Conservation (phyloP, 1,140 invertebrate genomes). For the Chironomus striatipennis region DNA sequence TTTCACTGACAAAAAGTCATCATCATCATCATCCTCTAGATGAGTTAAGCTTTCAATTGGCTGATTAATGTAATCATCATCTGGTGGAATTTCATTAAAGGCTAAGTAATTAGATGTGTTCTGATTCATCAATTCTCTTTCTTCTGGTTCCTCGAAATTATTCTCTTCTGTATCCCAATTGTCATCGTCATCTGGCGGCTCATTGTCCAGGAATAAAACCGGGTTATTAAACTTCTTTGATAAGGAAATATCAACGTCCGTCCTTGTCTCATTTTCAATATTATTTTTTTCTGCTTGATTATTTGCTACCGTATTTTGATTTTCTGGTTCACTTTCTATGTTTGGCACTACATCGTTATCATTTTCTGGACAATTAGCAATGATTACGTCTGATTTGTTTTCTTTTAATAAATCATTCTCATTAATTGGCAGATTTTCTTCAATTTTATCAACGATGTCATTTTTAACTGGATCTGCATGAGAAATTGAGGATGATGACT, state of each 20-base stretch:
- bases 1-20: neutral
- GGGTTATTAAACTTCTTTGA: conserved; percentile 30
- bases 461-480: no score
- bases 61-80: neutral
- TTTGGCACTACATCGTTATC: conserved; percentile 33
- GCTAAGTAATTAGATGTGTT: neutral
- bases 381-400: no score
- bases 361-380: conserved; percentile 33
- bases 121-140: neutral
- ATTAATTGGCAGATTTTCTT: no score
- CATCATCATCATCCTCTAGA: neutral
- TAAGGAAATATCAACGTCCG: no score
- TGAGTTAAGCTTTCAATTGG: neutral
- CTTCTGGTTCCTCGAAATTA: conserved; percentile 19
- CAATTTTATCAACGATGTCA: no score
- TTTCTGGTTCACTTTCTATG: neutral
- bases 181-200: conserved; percentile 40
- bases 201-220: conserved; percentile 40
- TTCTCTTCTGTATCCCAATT: conserved; percentile 33
- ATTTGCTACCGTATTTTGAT: neutral
- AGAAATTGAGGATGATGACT: no score
- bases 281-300: neutral
- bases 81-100: neutral
- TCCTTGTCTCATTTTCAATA: no score
- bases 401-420: no score